Evolutionary conservation across 1,140 invertebrate species (phyloP).

Genomic region (Neelides sp.): DNA sequence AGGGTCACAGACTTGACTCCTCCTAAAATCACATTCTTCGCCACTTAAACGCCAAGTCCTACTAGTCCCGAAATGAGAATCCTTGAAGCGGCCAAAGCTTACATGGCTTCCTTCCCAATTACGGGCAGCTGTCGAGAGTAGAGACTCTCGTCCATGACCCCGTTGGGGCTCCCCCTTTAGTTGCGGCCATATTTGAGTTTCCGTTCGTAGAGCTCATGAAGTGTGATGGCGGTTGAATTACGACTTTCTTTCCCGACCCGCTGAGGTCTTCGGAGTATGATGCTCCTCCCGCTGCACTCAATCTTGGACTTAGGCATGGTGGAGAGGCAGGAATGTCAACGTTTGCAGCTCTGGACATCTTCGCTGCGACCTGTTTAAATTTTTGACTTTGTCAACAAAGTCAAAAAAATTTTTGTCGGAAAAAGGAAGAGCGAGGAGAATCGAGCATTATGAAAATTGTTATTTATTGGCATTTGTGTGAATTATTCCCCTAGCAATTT

Average conservation of each 20-base stretch:
- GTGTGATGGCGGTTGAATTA: not conserved
- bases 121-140: conserved; percentile 96
- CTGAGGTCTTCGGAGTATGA: not conserved
- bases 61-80: conserved; percentile 90
- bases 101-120: conserved; percentile 94
- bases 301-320: conserved; percentile 26
- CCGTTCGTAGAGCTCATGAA: not conserved
- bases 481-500: too few species aligned
- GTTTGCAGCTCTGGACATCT: conserved; percentile 29
- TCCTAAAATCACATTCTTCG: conserved; percentile 92
- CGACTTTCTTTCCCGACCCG: not conserved
- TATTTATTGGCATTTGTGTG: too few species aligned
- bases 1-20: conserved; percentile 96
- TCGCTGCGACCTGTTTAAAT: conserved; percentile 20
- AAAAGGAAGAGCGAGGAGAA: too few species aligned
- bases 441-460: too few species aligned
- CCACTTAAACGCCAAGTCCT: conserved; percentile 91
- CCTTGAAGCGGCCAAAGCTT: conserved; percentile 84
- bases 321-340: conserved; percentile 19
- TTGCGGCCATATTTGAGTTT: not conserved
- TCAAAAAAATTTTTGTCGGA: too few species aligned
- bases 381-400: too few species aligned
- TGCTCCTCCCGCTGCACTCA: conserved; percentile 22
- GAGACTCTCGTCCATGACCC: conserved; percentile 90
- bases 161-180: too few species aligned